These are phyloP conservation scores for Microtus oregoni DNA, from an alignment of 2,113 vertebrate genomes.

Conservation along the genomic window DNA sequence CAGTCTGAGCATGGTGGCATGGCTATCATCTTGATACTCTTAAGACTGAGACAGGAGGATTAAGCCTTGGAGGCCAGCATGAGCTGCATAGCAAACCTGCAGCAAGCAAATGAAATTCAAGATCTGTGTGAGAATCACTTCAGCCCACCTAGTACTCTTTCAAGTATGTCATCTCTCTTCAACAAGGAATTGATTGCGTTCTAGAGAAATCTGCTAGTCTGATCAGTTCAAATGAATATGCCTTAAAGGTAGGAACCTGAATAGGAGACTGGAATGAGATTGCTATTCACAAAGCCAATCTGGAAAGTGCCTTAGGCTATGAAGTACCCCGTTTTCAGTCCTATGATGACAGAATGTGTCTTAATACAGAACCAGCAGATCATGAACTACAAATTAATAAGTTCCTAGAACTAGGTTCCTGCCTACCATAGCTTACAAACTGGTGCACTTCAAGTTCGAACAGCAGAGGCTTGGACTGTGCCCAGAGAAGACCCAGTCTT, in stretches of 20 bases:
- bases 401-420: background rate
- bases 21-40: background rate
- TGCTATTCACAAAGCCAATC: background rate
- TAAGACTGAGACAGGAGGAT: background rate
- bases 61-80: background rate
- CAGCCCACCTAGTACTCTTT: too few species aligned
- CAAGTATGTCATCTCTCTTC: background rate
- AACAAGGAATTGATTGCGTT: background rate
- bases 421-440: background rate
- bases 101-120: background rate
- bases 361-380: background rate
- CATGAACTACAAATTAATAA: background rate
- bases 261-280: slow-evolving; percentile 22
- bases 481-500: slow-evolving; percentile 29
- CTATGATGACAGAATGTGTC: background rate
- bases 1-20: background rate
- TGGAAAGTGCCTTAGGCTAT: background rate
- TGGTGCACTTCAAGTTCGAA: background rate
- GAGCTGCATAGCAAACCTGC: background rate
- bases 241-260: background rate
- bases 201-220: background rate
- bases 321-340: background rate
- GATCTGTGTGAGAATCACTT: background rate
- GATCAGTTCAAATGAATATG: background rate
- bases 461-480: background rate